These are phyloP conservation scores for Petrocephalus microphthalmus DNA, from an alignment of 2,113 vertebrate species.

Conservation along the genomic window DNA sequence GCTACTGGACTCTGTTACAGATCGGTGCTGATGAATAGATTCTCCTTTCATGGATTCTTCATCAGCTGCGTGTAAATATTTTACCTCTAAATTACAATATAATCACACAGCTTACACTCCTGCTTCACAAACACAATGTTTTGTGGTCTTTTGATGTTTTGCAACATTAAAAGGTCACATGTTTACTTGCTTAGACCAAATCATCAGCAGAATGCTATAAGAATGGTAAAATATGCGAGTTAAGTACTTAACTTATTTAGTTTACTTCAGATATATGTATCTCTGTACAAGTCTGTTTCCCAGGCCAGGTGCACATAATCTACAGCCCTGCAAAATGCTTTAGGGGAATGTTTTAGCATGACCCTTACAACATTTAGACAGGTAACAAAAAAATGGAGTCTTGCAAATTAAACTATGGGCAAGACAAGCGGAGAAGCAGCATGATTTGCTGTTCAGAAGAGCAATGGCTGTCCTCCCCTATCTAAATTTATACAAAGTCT, in stretches of 20 bases:
- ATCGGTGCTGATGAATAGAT: not conserved
- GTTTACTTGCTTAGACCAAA: not conserved
- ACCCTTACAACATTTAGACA: not conserved
- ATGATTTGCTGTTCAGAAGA: not conserved
- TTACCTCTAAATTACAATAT: conserved; percentile 5
- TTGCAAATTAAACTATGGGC: not conserved
- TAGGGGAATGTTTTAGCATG: not conserved
- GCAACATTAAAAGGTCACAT: not conserved
- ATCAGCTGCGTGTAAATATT: not conserved
- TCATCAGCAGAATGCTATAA: not conserved
- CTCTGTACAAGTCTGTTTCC: not conserved
- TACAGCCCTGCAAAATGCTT: not conserved
- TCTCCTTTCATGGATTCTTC: not conserved
- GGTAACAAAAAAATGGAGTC: not conserved
- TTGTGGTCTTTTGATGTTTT: not conserved
- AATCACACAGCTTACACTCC: not conserved
- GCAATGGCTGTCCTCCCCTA: not conserved
- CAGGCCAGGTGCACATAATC: not conserved
- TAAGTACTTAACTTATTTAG: not conserved
- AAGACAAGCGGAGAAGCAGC: not conserved
- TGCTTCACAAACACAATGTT: not conserved
- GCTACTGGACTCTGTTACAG: not conserved
- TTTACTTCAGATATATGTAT: not conserved
- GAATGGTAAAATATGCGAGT: not conserved
- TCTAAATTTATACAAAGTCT: not conserved